phyloP scores from a whole-genome alignment of 2,113 vertebrate genomes.

The Xerus inauris region DNA sequence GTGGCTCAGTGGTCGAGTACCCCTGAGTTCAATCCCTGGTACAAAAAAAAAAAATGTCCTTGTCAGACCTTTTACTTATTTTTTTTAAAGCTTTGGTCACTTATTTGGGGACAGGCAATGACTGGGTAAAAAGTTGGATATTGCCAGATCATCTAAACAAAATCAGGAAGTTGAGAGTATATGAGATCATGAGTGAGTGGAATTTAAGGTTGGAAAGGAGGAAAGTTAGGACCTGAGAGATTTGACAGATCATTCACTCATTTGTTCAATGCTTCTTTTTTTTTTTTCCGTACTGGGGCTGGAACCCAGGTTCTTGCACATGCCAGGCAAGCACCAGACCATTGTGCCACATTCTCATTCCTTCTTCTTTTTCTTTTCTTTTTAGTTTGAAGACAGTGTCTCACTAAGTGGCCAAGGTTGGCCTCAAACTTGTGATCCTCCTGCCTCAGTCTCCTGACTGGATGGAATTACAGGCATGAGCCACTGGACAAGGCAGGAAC shows the following conservation, averaged over 20 bases:
- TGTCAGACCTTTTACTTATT: too few species aligned
- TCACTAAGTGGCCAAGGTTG: too few species aligned
- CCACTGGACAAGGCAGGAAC: not conserved
- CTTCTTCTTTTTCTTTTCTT: too few species aligned
- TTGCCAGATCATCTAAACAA: not conserved
- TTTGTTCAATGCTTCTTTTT: not conserved
- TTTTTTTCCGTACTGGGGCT: not conserved
- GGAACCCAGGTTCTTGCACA: not conserved
- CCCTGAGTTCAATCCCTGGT: too few species aligned
- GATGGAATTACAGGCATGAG: too few species aligned
- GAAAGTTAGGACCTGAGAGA: not conserved
- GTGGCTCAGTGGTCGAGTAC: too few species aligned
- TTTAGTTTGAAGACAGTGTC: too few species aligned
- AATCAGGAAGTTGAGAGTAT: not conserved
- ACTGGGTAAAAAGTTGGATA: not conserved
- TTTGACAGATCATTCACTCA: not conserved
- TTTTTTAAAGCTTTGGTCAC: not conserved
- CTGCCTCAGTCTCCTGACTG: too few species aligned
- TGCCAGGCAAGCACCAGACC: not conserved
- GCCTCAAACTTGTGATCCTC: too few species aligned
- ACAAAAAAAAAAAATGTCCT: too few species aligned
- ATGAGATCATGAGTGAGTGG: too few species aligned
- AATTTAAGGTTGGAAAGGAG: not conserved
- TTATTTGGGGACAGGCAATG: not conserved
- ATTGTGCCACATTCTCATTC: not conserved